Conservation (phyloP, 2,113 vertebrate genomes). For the Pantherophis guttatus region DNA sequence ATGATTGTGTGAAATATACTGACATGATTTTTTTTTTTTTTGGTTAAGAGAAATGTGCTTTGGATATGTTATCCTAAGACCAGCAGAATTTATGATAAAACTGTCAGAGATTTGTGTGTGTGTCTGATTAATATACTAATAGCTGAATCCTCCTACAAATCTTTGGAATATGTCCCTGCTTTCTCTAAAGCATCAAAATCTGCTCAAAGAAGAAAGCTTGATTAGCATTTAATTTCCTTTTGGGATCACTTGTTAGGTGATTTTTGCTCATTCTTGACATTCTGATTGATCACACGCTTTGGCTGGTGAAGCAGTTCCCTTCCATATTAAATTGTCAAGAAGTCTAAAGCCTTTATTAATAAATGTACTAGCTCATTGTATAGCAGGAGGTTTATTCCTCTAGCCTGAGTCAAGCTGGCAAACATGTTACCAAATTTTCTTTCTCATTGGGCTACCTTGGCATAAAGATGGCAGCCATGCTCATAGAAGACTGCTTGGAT, state of each 20-base stretch:
- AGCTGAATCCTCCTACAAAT: background rate
- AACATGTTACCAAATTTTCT: background rate
- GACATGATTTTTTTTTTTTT: constrained; percentile 2
- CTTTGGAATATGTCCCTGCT: background rate
- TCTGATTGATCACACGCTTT: background rate
- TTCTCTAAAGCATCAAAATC: background rate
- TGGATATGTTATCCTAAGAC: constrained; percentile 29
- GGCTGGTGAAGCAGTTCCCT: background rate
- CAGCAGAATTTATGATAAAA: constrained; percentile 14
- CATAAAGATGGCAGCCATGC: background rate
- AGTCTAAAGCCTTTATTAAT: background rate
- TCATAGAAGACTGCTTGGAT: background rate
- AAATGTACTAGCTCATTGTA: background rate
- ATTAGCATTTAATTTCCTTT: constrained; percentile 4
- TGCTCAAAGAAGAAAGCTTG: background rate
- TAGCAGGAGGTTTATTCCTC: background rate
- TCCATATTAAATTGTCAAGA: background rate
- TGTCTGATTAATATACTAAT: background rate
- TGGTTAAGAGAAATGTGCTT: background rate
- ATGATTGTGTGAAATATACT: constrained; percentile 8
- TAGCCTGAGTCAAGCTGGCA: background rate
- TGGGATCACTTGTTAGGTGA: background rate
- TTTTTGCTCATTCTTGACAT: background rate
- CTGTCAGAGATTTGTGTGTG: background rate
- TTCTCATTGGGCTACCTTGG: background rate